Conservation (phyloP, 2,797 vertebrate genomes). For the Moxostoma hubbsi region DNA sequence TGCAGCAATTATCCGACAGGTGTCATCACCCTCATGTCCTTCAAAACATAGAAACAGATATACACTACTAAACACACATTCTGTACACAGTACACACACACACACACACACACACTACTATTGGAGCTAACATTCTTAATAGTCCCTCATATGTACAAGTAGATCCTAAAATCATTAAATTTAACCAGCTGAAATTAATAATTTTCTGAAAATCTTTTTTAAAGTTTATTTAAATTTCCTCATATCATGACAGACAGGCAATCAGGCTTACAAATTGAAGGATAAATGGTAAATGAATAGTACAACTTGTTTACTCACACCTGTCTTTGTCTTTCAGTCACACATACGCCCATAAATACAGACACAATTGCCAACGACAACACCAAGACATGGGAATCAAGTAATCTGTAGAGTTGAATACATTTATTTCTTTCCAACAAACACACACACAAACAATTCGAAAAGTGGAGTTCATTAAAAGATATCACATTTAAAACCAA, state of each 20-base stretch:
- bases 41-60: slow-evolving; percentile 33
- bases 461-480: slow-evolving; percentile 19
- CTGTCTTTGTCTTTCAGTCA: neutral
- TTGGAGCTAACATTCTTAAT: neutral
- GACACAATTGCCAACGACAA: neutral
- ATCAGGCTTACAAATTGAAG: slow-evolving; percentile 1
- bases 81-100: neutral
- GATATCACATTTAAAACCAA: neutral
- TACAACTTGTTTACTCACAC: slow-evolving; percentile 14
- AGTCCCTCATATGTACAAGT: neutral
- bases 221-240: neutral
- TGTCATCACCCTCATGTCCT: slow-evolving; percentile 37
- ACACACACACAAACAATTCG: neutral
- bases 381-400: neutral
- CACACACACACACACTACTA: slow-evolving; percentile 36
- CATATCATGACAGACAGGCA: neutral
- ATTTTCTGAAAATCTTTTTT: neutral
- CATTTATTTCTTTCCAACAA: neutral
- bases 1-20: slow-evolving; percentile 31
- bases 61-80: slow-evolving; percentile 30
- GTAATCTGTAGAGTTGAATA: neutral
- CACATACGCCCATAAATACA: neutral
- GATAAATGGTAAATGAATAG: slow-evolving; percentile 17
- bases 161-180: neutral
- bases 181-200: no score